Evolutionary conservation across 2,888 invertebrate genomes (phyloP), one percentile per base, ranked within the genome.

Genomic region (Spicauda simplicius): DNA sequence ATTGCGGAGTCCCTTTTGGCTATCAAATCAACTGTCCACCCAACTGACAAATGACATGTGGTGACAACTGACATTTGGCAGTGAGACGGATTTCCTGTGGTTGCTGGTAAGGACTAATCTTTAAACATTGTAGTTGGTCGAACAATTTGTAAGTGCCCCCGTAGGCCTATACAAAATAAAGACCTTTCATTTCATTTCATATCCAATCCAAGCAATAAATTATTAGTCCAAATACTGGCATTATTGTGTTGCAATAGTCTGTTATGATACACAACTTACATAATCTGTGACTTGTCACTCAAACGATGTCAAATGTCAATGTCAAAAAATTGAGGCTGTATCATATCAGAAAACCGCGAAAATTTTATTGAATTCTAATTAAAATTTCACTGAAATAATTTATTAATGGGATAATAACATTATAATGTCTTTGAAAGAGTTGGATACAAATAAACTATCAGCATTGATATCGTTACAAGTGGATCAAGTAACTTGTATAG

Each of bases 401-500:
- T 14, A 41, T 14, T 11, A 14, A 12, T 41, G 41, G 7, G 14
- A 4, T 14, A 14, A 14, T 2, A 16, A 64, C 14, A 64, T 74
- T 33, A 67, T 62, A 50, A 86, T 87, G 86, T 80, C 74, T 71
- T 58, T 84, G 0, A 78, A 80, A 50, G 76, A 75, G 33, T 70
- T 82, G 20, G 78, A 88, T 72, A 64, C 80, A 54, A 74, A 72
- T 33, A 77, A 77, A 68, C 64, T 86, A 70, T 79, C 81, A 1
- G 83, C 82, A 76, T 68, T 85, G 69, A 75, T 76, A 48, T 79
- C 78, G 37, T 76, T 78, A 52, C 82, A 84, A 72, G 79, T 82
- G 33, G 86, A 90, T 65, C 76, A 82, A 65, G 81, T 86, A 33
- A 90, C 87, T 63, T 92, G 91, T 75, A 73, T 87, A 60, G 87